Evolutionary conservation across 2,888 invertebrate genomes (phyloP).

Genomic region (Anoplius nigerrimus): DNA sequence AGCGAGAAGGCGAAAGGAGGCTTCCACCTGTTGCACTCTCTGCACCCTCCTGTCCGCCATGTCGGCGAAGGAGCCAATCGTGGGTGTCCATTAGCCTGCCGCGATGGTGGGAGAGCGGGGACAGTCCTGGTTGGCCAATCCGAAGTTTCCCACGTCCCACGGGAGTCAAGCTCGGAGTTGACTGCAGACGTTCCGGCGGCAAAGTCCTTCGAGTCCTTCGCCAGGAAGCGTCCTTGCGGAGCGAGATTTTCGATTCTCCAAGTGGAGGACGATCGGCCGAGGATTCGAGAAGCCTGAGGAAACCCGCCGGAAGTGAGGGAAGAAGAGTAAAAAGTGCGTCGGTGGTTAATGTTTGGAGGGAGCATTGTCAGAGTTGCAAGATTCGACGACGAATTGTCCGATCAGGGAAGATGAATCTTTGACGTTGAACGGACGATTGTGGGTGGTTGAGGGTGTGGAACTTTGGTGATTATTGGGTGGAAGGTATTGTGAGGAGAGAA

Average conservation of each 20-base stretch:
- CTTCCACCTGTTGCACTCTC: conserved; percentile 70
- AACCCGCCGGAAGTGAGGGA: too few relatives aligned
- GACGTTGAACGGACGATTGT: too few relatives aligned
- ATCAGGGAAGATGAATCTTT: too few relatives aligned
- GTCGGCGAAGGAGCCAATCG: conserved; percentile 67
- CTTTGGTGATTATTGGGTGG: too few relatives aligned
- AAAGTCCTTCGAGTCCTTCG: conserved; percentile 43
- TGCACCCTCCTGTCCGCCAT: conserved; percentile 67
- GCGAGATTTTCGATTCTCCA: not conserved
- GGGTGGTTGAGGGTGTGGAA: too few relatives aligned
- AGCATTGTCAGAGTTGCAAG: too few relatives aligned
- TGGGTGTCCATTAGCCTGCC: conserved; percentile 50
- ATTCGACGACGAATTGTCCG: too few relatives aligned
- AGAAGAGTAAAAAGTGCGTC: too few relatives aligned
- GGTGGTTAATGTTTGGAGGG: too few relatives aligned
- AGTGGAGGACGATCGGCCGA: not conserved
- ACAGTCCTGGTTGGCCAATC: conserved; percentile 63
- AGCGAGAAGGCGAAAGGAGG: conserved; percentile 13
- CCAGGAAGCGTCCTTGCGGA: not conserved
- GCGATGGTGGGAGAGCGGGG: conserved; percentile 63
- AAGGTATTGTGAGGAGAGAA: too few relatives aligned
- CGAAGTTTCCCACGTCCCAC: conserved; percentile 59
- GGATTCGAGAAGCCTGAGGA: too few relatives aligned
- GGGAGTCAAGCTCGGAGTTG: conserved; percentile 46
- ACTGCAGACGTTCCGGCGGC: conserved; percentile 49